Percentiles rank a stretch among this genome's conserved stretches.
Conservation (phyloP, 2,888 invertebrate genomes). For the Lasioglossum lativentre region DNA sequence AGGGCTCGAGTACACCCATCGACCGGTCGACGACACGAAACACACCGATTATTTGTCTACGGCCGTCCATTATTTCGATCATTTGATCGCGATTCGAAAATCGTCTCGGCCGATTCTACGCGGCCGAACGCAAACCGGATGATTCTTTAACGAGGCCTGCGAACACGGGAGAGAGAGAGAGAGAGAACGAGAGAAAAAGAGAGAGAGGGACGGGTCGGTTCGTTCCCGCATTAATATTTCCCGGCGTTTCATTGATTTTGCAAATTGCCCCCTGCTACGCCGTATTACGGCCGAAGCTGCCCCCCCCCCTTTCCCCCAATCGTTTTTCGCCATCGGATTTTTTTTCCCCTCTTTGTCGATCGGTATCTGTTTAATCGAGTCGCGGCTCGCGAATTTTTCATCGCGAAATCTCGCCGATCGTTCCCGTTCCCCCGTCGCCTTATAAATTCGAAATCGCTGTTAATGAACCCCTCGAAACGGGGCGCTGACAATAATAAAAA, state of each 20-base stretch:
- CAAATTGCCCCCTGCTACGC: constrained; percentile 39
- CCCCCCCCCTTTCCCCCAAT: background rate
- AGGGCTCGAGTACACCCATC: background rate
- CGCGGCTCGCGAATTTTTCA: constrained; percentile 34
- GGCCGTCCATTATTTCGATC: constrained; percentile 39
- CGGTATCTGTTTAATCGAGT: constrained; percentile 40
- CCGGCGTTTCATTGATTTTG: constrained; percentile 58
- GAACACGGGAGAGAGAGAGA: background rate
- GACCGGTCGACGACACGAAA: constrained; percentile 29
- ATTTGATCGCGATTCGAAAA: constrained; percentile 33
- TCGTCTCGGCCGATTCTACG: constrained; percentile 17
- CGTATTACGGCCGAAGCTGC: constrained; percentile 9
- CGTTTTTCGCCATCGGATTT: background rate
- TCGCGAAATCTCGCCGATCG: constrained; percentile 27
- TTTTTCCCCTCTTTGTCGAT: background rate
- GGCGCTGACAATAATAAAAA: background rate
- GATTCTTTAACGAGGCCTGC: constrained; percentile 55
- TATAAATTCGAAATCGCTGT: constrained; percentile 44
- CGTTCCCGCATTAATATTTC: constrained; percentile 56
- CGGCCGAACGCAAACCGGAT: constrained; percentile 36
- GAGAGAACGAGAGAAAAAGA: background rate
- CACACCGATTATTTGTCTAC: constrained; percentile 53
- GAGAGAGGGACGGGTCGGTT: background rate
- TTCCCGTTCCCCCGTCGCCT: constrained; percentile 32
- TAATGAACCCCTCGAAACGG: background rate